A percentile compares a stretch with the other conserved stretches of the same genome.
Evolutionary conservation across 23 tunicate species (phyloP).

Genomic region (Ciona savignyi): DNA sequence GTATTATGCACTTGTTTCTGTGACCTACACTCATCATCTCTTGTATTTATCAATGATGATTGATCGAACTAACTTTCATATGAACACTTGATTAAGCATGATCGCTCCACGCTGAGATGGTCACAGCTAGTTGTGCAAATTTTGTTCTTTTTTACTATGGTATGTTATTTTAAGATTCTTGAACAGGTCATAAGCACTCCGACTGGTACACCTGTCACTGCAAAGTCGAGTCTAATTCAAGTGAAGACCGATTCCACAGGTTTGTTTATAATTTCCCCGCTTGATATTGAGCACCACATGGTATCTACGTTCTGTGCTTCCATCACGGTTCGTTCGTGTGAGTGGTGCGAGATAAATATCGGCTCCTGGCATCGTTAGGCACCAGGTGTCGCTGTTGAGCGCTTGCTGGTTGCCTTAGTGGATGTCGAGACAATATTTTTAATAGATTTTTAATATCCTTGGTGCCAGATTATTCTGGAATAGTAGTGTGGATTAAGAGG

Average conservation of each 20-base stretch:
- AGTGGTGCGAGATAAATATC: slow-evolving; percentile 8
- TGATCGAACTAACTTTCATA: background rate
- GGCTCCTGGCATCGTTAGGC: slow-evolving; percentile 35
- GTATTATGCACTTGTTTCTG: too few relatives aligned
- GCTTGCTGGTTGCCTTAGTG: slow-evolving; percentile 21
- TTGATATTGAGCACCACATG: background rate
- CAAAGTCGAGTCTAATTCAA: too few relatives aligned
- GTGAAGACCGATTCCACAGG: background rate
- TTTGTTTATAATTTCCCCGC: background rate
- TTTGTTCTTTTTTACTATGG: too few relatives aligned
- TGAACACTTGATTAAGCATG: background rate
- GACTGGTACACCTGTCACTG: too few relatives aligned
- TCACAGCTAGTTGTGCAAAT: too few relatives aligned
- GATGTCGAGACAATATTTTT: slow-evolving; percentile 11
- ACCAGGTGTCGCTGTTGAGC: slow-evolving; percentile 8
- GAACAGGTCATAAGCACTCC: too few relatives aligned
- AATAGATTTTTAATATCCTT: too few relatives aligned
- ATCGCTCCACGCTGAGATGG: background rate
- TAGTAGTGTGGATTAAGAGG: too few relatives aligned
- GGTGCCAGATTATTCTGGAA: too few relatives aligned
- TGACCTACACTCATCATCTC: too few relatives aligned
- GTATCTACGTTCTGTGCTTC: background rate
- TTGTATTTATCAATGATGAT: background rate
- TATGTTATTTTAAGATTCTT: too few relatives aligned
- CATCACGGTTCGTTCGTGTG: background rate